Base-by-base conservation (phyloP, 1,140 invertebrate genomes). In the Ceratina calcarata region DNA sequence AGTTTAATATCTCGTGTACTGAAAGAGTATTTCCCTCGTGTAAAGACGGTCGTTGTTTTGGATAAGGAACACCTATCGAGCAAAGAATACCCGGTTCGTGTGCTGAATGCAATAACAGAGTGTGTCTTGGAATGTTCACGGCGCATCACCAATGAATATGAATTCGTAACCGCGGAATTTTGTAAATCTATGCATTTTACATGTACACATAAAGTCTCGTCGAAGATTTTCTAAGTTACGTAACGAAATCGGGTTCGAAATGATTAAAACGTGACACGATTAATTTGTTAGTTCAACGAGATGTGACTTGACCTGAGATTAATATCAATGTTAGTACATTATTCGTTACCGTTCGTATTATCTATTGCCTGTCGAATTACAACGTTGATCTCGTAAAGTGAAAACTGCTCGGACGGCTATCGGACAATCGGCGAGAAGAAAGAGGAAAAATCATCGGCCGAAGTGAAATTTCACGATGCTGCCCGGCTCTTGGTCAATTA, bases 401-500 rank as follows among this genome's bases (percentile, higher is more conserved):
- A n/a, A 57, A 57, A 57, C 16, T 4, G 55, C 55, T 10, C n/a
- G 3, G 55, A 6, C 55, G 7, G 55, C 55, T n/a, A 57, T 57
- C 55, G 55, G 55, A 13, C 55, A n/a, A 6, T 57, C 55, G 55
- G 16, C n/a, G 15, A 57, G 49, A 16, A 57, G 55, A 57, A 78
- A 71, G 45, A 27, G 20, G 32, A 20, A 51, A 51, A 61, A 8
- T 49, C 7, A 32, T 49, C 18, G 12, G 22, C 13, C 12, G 18
- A 4, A 18, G 2, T 70, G n/a, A 62, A 77, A 70, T 70, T 61
- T 70, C 45, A 61, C 45, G 65, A 72, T 24, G 13, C 18, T 60
- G 49, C 51, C 1, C 53, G n/a, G 67, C 60, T 57, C 37, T 53
- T 51, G 65, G 77, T 72, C 82, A 80, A 84, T 85, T 80, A 85